These are phyloP conservation scores for Hylia prasina DNA, from an alignment of 2,113 vertebrate genomes.

Conservation along the genomic window DNA sequence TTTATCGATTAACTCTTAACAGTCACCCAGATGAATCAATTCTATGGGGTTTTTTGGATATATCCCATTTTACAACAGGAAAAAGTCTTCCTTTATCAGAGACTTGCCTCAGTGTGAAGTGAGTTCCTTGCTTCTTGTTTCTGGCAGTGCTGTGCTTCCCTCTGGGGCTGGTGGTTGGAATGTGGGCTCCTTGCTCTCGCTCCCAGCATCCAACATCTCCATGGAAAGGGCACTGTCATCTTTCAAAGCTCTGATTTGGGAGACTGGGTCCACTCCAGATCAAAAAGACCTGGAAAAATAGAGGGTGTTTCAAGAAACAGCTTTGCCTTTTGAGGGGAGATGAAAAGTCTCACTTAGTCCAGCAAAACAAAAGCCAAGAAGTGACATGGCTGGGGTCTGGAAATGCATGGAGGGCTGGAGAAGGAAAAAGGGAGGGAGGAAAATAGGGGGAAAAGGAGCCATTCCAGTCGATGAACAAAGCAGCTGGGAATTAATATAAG, in stretches of 20 bases:
- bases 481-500: background rate
- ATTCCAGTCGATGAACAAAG: background rate
- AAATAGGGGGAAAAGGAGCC: background rate
- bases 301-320: background rate
- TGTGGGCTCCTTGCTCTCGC: background rate
- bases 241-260: background rate
- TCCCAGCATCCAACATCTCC: background rate
- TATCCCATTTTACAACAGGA: background rate
- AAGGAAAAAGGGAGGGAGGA: background rate
- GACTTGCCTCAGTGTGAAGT: background rate
- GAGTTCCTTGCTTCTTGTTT: background rate
- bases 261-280: background rate
- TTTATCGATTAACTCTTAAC: conserved; percentile 71
- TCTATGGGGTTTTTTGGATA: background rate
- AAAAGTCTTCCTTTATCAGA: background rate
- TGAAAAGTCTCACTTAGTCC: conserved; percentile 2
- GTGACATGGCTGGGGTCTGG: background rate
- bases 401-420: background rate
- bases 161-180: background rate
- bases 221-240: background rate
- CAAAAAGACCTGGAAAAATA: background rate
- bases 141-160: background rate
- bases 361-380: conserved; percentile 20
- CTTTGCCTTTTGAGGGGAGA: conserved; percentile 2
- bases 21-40: conserved; percentile 12